A percentile compares a stretch with the other conserved stretches of the same genome.
Conservation (phyloP, 2,888 invertebrate species). For the Malachius bipustulatus region DNA sequence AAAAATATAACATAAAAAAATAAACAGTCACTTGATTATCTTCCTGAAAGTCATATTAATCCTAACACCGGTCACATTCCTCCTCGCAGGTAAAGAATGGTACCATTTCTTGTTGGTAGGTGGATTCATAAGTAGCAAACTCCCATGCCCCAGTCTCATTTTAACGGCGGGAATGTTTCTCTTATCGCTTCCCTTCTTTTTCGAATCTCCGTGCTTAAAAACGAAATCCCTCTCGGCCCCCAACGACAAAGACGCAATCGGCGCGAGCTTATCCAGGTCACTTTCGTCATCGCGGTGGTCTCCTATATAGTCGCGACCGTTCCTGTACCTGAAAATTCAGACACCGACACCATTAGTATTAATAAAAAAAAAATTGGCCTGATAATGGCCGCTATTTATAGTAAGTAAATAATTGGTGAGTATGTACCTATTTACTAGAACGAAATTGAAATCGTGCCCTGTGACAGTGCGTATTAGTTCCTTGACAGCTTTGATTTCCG, state of each 20-base stretch:
- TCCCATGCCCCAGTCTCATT: conserved; percentile 50
- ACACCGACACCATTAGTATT: conserved; percentile 8
- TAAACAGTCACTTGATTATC: too few relatives aligned
- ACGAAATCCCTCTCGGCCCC: conserved; percentile 54
- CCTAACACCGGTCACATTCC: conserved; percentile 42
- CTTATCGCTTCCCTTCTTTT: conserved; percentile 39
- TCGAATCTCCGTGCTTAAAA: conserved; percentile 47
- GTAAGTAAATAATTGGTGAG: too few relatives aligned
- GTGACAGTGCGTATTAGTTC: conserved; percentile 41
- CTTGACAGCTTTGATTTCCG: conserved; percentile 40
- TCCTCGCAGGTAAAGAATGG: conserved; percentile 52
- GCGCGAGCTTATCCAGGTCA: conserved; percentile 46
- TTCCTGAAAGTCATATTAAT: conserved; percentile 57
- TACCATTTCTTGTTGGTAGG: conserved; percentile 62
- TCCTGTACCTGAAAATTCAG: conserved; percentile 44
- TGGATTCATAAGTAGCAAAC: conserved; percentile 55
- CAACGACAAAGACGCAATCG: conserved; percentile 57
- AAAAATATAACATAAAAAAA: too few relatives aligned
- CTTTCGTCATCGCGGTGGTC: conserved; percentile 61
- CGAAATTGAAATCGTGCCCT: conserved; percentile 51
- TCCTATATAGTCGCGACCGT: conserved; percentile 57
- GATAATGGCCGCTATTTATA: too few relatives aligned
- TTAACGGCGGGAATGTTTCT: conserved; percentile 42
- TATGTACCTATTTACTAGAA: conserved; percentile 52
- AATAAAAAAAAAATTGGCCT: too few relatives aligned